Base-by-base conservation (phyloP, 1,140 invertebrate species). In the Ridgeia piscesae region DNA sequence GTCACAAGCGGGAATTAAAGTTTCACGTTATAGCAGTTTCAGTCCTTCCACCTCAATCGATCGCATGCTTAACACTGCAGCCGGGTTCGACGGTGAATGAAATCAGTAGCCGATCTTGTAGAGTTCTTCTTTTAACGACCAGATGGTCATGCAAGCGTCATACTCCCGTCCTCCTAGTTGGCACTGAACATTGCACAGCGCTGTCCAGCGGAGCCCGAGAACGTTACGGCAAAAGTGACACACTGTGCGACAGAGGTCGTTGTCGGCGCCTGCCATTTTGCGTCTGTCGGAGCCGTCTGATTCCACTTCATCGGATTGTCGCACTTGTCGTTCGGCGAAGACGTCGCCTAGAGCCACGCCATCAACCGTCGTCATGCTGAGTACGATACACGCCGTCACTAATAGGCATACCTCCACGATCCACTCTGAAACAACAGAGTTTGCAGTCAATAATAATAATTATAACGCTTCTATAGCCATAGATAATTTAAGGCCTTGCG, bases 151-250 rank as follows among this genome's bases (percentile, higher is more conserved):
- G 42, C 91, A 91, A 50, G 91, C 42, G n/a, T 91, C 91, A 35
- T 91, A 91, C 33, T 34, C 91, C 48, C 91, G 34, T 14, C 91
- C 91, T 50, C 91, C 91, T 11, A 33, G 42, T 33, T 50, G 34
- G 48, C 91, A 91, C 33, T 91, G 91, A 48, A 42, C 42, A 11
- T 91, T 33, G 48, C 91, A 91, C 34, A 91, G 91, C 34, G 91
- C 91, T 17, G 91, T 48, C 91, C 91, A 91, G 91, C 91, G 91
- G 34, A 91, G 34, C 17, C 91, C 48, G 35, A 91, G 91, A 34
- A 91, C 91, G 48, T 34, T 50, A 35, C 42, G 34, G 42, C 91
- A 91, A 48, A 48, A 91, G 91, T 33, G 33, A 50, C 91, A 91
- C 11, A 91, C 91, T 14, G 33, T 35, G 34, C 42, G 34, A 50